Evolutionary conservation across 2,888 invertebrate species (phyloP).

Genomic region (Diplolepis rosae): DNA sequence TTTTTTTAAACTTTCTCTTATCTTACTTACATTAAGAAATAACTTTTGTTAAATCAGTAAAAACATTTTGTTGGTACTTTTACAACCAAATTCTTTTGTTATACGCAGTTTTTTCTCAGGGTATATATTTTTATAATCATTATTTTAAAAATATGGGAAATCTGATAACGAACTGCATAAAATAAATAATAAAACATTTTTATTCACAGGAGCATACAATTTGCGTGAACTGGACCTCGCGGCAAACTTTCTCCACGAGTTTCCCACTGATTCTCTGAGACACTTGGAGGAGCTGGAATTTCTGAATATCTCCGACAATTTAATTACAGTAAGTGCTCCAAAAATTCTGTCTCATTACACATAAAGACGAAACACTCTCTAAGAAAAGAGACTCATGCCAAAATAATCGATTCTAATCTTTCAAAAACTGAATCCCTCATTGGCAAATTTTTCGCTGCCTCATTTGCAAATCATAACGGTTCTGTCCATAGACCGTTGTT

Average conservation of each 20-base stretch:
- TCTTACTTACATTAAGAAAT: too few species aligned
- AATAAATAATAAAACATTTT: background rate
- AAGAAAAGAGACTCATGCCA: background rate
- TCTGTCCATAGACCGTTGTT: too few species aligned
- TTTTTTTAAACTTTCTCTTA: too few species aligned
- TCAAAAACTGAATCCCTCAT: too few species aligned
- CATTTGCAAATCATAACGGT: too few species aligned
- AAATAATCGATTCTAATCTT: background rate
- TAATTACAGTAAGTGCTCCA: conserved; percentile 80
- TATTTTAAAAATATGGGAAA: too few species aligned
- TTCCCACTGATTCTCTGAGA: conserved; percentile 86
- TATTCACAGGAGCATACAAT: conserved; percentile 75
- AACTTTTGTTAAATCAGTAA: too few species aligned
- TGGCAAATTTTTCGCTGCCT: too few species aligned
- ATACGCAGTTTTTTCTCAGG: too few species aligned
- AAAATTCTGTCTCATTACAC: background rate
- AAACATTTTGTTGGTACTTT: too few species aligned
- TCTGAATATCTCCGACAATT: conserved; percentile 88
- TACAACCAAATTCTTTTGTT: too few species aligned
- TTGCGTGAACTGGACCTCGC: conserved; percentile 88
- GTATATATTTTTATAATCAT: too few species aligned
- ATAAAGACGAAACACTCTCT: background rate
- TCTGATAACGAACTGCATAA: background rate
- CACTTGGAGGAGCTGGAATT: conserved; percentile 82
- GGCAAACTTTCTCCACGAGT: conserved; percentile 88